These are phyloP conservation scores for Tribolium freemani DNA, from an alignment of 2,888 invertebrate species.

Conservation along the genomic window DNA sequence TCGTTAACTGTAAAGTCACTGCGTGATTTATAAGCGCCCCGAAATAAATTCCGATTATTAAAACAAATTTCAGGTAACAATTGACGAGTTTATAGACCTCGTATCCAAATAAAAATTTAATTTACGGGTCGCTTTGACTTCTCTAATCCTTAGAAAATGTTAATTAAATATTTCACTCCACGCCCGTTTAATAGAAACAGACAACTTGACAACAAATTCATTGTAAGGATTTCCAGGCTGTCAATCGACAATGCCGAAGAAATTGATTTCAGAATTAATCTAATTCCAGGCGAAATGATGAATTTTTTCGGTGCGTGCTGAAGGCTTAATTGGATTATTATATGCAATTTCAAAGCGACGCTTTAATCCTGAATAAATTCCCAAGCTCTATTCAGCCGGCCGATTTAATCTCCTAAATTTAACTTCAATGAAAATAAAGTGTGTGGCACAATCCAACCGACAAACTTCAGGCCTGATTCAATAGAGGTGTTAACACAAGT, in stretches of 20 bases:
- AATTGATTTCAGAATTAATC: slow-evolving; percentile 16
- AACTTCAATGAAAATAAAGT: neutral
- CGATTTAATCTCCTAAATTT: neutral
- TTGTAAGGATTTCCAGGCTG: neutral
- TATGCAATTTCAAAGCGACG: slow-evolving; percentile 34
- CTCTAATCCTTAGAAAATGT: neutral
- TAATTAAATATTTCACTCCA: neutral
- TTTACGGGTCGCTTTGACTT: neutral
- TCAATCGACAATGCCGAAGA: neutral
- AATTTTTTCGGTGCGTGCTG: slow-evolving; percentile 21
- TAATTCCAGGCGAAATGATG: slow-evolving; percentile 27
- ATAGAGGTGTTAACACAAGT: no score
- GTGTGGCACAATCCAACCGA: no score
- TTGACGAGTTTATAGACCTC: no score
- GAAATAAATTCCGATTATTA: slow-evolving; percentile 32
- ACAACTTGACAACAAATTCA: neutral
- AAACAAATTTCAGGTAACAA: neutral
- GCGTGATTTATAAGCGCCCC: slow-evolving; percentile 19
- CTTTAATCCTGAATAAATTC: slow-evolving; percentile 27
- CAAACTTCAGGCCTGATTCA: no score
- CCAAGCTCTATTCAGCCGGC: neutral
- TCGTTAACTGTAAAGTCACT: slow-evolving; percentile 38
- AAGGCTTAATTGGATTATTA: slow-evolving; percentile 36
- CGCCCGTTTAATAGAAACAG: neutral
- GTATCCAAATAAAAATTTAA: no score